Conservation (phyloP, 2,888 invertebrate genomes). For the Gymnocheta viridis region DNA sequence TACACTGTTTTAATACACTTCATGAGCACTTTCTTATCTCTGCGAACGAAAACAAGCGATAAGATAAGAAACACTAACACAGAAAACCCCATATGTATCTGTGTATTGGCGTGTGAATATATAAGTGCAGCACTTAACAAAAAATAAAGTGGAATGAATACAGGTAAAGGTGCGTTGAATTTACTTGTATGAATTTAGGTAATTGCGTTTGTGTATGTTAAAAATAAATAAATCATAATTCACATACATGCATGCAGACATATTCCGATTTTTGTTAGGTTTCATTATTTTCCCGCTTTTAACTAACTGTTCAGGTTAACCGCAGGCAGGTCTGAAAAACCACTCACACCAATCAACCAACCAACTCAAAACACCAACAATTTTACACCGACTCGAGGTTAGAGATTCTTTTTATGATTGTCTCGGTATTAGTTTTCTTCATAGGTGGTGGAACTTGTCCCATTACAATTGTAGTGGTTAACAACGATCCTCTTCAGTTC, state of each 20-base stretch:
- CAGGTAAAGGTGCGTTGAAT: constrained; percentile 62
- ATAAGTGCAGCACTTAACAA: constrained; percentile 27
- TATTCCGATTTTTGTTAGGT: constrained; percentile 32
- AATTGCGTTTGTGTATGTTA: constrained; percentile 39
- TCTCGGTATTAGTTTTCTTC: constrained; percentile 73
- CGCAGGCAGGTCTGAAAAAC: constrained; percentile 57
- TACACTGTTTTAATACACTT: constrained; percentile 54
- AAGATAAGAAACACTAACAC: constrained; percentile 77
- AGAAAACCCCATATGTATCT: background rate
- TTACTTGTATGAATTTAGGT: constrained; percentile 2
- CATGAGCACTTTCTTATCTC: constrained; percentile 65
- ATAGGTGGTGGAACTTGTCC: constrained; percentile 41
- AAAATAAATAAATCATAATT: constrained; percentile 73
- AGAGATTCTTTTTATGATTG: constrained; percentile 67
- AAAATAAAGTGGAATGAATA: background rate
- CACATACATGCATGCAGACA: too few relatives aligned
- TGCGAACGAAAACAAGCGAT: constrained; percentile 73
- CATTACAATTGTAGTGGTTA: constrained; percentile 45
- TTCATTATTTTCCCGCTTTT: constrained; percentile 64
- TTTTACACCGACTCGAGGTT: constrained; percentile 25
- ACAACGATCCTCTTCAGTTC: constrained; percentile 61
- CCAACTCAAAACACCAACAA: background rate
- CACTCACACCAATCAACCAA: constrained; percentile 20
- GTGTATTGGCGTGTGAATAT: background rate
- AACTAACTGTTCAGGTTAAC: constrained; percentile 71